Evolutionary conservation across 2,113 vertebrate species (phyloP).

Genomic region (Istiophorus platypterus): DNA sequence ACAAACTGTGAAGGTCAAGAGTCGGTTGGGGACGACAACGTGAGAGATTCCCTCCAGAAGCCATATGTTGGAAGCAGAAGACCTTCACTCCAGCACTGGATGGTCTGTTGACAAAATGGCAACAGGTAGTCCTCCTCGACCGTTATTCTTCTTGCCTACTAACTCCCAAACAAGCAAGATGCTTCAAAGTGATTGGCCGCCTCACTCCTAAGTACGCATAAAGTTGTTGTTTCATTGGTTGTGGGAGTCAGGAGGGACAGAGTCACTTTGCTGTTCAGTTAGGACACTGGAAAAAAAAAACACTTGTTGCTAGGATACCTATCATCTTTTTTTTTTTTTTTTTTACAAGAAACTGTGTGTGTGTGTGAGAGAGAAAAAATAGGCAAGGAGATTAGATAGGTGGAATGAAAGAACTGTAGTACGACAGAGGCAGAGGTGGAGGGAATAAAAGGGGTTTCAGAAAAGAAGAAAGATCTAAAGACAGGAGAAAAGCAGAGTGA

Average conservation of each 20-base stretch:
- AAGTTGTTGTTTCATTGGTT: conserved; percentile 51
- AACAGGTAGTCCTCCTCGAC: conserved; percentile 51
- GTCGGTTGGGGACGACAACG: not conserved
- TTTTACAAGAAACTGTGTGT: conserved; percentile 22
- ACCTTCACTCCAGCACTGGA: conserved; percentile 2
- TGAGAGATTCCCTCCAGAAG: not conserved
- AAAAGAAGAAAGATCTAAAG: not conserved
- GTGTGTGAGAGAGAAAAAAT: conserved; percentile 4
- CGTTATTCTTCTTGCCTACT: conserved; percentile 39
- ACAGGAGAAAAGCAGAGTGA: not conserved
- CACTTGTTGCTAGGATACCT: conserved; percentile 71
- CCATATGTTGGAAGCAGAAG: conserved; percentile 7
- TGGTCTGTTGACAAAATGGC: conserved; percentile 39
- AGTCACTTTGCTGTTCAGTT: conserved; percentile 53
- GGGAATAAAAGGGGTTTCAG: not conserved
- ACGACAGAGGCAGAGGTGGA: conserved; percentile 16
- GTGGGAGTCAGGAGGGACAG: conserved; percentile 36
- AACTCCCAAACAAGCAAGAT: conserved; percentile 54
- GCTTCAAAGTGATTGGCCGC: conserved; percentile 38
- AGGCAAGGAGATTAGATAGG: conserved; percentile 7
- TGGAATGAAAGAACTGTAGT: conserved; percentile 8
- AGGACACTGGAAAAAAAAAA: conserved; percentile 23
- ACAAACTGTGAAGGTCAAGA: not conserved
- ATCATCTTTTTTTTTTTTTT: conserved; percentile 50
- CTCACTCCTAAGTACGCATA: conserved; percentile 8